phyloP scores from a whole-genome alignment of 2,113 vertebrate genomes.

The Heterocephalus glaber region DNA sequence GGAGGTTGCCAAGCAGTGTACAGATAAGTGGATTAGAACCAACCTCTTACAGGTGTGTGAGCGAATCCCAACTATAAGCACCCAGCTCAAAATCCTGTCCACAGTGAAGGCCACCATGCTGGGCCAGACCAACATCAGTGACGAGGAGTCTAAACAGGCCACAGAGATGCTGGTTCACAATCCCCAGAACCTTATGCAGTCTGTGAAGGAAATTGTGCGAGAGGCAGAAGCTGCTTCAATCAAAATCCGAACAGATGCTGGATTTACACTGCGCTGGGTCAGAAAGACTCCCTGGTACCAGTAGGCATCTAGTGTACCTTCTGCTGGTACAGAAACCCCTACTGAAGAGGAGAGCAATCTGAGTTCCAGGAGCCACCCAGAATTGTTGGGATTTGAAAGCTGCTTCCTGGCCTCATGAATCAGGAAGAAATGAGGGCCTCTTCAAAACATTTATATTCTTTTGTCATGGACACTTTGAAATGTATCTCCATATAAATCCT shows the following conservation, averaged over 20 bases:
- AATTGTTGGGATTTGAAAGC: slow-evolving; percentile 38
- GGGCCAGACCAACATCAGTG: slow-evolving; percentile 98
- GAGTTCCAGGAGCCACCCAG: slow-evolving; percentile 77
- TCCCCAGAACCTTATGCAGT: slow-evolving; percentile 99
- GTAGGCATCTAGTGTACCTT: slow-evolving; percentile 82
- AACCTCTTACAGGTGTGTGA: slow-evolving; percentile 99
- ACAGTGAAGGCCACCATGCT: slow-evolving; percentile 99
- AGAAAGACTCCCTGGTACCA: slow-evolving; percentile 99
- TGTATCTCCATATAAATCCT: slow-evolving; percentile 74
- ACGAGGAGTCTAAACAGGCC: slow-evolving; percentile 99
- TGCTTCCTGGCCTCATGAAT: slow-evolving; percentile 49
- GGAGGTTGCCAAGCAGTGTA: slow-evolving; percentile 99
- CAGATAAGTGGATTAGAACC: slow-evolving; percentile 97
- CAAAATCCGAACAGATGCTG: slow-evolving; percentile 98
- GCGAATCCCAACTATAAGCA: slow-evolving; percentile 98
- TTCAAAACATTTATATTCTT: slow-evolving; percentile 68
- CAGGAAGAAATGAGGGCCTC: slow-evolving; percentile 66
- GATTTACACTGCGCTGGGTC: slow-evolving; percentile 98
- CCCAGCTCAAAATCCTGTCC: slow-evolving; percentile 98
- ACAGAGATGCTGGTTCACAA: slow-evolving; percentile 99
- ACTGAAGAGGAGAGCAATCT: slow-evolving; percentile 70
- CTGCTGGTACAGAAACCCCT: slow-evolving; percentile 75
- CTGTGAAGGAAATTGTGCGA: slow-evolving; percentile 98
- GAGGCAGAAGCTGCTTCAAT: slow-evolving; percentile 99
- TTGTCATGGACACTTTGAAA: slow-evolving; percentile 69